phyloP scores from a whole-genome alignment of 1,140 invertebrate species.

The Cotesia glomerata region DNA sequence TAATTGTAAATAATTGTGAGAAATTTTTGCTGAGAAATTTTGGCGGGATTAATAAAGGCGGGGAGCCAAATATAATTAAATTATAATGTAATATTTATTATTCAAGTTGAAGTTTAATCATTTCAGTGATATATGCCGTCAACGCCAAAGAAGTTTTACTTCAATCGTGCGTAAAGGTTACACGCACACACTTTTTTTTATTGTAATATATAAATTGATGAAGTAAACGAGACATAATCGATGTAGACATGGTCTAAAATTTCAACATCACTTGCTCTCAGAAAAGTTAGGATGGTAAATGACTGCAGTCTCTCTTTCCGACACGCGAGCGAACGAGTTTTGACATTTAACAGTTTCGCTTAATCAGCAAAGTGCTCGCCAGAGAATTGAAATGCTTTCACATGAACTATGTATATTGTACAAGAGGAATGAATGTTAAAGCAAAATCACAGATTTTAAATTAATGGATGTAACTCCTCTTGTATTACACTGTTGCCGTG shows the following conservation, averaged over 20 bases:
- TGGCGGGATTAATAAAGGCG: too few species aligned
- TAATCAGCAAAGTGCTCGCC: constrained; percentile 35
- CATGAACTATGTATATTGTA: not conserved
- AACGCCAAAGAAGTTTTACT: too few species aligned
- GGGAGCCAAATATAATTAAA: too few species aligned
- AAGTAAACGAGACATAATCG: not conserved
- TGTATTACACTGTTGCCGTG: not conserved
- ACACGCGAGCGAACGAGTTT: constrained; percentile 6
- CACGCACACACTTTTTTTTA: too few species aligned
- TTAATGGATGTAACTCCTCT: constrained; percentile 22
- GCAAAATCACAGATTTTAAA: constrained; percentile 34
- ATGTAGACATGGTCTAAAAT: not conserved
- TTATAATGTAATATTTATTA: too few species aligned
- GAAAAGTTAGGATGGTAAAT: not conserved
- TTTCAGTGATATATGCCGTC: too few species aligned
- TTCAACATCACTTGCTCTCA: not conserved
- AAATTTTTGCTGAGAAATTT: too few species aligned
- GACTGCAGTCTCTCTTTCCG: constrained; percentile 3
- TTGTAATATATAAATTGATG: not conserved
- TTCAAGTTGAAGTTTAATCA: too few species aligned
- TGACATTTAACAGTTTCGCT: constrained; percentile 23
- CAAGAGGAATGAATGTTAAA: constrained; percentile 23
- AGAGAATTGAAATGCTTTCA: constrained; percentile 15
- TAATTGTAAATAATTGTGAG: too few species aligned
- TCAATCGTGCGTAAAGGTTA: too few species aligned